These are phyloP conservation scores for Megastigmus dorsalis DNA, from an alignment of 2,888 invertebrate species.

Conservation along the genomic window DNA sequence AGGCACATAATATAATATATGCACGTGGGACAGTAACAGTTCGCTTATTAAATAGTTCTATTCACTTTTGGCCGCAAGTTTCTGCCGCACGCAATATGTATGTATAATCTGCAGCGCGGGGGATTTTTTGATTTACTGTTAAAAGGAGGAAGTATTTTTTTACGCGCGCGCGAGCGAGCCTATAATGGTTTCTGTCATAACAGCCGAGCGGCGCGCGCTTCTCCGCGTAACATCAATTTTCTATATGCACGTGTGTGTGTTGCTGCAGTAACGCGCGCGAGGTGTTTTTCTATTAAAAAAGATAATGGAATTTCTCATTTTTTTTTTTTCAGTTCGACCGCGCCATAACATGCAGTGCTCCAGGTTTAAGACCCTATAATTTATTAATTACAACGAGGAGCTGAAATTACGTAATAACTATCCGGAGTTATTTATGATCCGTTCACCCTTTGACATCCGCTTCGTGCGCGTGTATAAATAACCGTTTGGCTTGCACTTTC, in stretches of 20 bases:
- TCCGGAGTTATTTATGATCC: slow-evolving; percentile 1
- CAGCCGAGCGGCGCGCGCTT: neutral
- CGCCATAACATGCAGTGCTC: neutral
- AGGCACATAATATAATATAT: too few relatives aligned
- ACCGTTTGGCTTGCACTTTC: too few relatives aligned
- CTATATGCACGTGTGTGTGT: too few relatives aligned
- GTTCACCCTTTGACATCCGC: neutral
- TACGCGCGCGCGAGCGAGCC: too few relatives aligned
- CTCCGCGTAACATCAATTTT: neutral
- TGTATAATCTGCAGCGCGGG: too few relatives aligned
- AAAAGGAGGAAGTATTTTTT: neutral
- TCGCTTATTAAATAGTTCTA: too few relatives aligned
- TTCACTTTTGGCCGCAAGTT: too few relatives aligned
- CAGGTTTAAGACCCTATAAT: neutral
- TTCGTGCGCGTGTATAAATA: too few relatives aligned
- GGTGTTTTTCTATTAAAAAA: neutral
- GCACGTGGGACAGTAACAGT: too few relatives aligned
- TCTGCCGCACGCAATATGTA: too few relatives aligned
- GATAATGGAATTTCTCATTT: neutral
- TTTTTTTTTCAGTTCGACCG: neutral
- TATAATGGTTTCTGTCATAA: too few relatives aligned
- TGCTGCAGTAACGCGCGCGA: neutral
- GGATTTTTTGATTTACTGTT: neutral
- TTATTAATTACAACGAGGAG: slow-evolving; percentile 15
- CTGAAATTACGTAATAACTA: too few relatives aligned